Base-by-base conservation (phyloP, 2,888 invertebrate genomes). In the Pocota personata region DNA sequence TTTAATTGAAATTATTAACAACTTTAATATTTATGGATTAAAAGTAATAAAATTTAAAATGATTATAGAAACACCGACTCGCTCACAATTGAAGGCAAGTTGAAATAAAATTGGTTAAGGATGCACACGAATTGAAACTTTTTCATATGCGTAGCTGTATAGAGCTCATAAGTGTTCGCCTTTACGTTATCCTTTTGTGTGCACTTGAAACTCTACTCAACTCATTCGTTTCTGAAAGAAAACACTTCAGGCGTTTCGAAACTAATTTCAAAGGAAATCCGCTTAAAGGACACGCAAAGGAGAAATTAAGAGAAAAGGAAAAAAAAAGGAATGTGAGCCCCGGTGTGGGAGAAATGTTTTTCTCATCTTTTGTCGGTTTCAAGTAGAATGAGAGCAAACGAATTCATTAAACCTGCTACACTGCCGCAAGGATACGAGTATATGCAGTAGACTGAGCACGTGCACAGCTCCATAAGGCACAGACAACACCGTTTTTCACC, bases 231-330 rank as follows among this genome's bases (percentile, higher is more conserved):
- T 37, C n/a, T 37, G 37, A 40, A 58, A 32, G 52, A 80, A 72
- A 76, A 66, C 66, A 72, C 82, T 66, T 60, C 48, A 66, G 72
- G 86, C 86, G 72, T 72, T 77, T 64, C 57, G 35, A 82, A 86
- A 82, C 86, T 86, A 86, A 86, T 86, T 86, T 86, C 86, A 76
- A 82, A 86, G 67, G 82, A 76, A 76, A 86, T 86, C 57, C 86
- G 46, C 69, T 86, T 67, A 72, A 86, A 86, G 72, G 82, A 82
- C 82, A 76, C 66, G 76, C 75, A 82, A 76, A 84, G 82, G 30
- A 69, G 50, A 67, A 73, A 76, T 67, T 76, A 76, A 64, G 27
- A 58, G 24, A 66, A 64, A 24, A 46, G 10, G 14, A 32, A 30
- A 32, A 12, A 55, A 58, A 60, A 40, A 50, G 48, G 62, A 69